Evolutionary conservation across 2,888 invertebrate species (phyloP).

Genomic region (Oscheius sp.): DNA sequence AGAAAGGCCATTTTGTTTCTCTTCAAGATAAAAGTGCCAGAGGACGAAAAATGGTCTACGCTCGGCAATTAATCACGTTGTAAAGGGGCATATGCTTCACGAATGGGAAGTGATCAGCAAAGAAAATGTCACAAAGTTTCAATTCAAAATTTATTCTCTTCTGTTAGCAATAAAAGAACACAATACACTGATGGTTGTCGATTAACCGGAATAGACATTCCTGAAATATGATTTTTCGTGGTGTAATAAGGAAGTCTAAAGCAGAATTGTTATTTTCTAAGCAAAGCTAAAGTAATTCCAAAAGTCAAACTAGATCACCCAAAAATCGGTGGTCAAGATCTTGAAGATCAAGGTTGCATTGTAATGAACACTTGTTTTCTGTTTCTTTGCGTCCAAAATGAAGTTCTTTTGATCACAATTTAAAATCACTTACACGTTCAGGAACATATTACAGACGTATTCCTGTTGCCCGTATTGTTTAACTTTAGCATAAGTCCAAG

Average conservation of each 20-base stretch:
- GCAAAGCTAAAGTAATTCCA: no score
- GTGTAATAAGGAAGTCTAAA: no score
- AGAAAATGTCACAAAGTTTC: background rate
- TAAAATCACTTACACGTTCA: conserved; percentile 13
- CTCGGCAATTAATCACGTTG: conserved; percentile 5
- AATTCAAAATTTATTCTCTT: background rate
- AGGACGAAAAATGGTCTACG: background rate
- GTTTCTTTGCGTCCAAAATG: background rate
- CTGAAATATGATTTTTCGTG: background rate
- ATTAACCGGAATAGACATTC: conserved; percentile 14
- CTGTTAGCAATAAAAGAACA: background rate
- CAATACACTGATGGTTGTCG: background rate
- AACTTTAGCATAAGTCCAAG: background rate
- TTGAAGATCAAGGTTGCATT: no score
- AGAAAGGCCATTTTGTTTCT: background rate
- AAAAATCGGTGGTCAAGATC: no score
- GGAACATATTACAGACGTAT: background rate
- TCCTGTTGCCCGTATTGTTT: conserved; percentile 23
- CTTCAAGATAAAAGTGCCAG: background rate
- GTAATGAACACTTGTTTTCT: background rate
- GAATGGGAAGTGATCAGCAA: background rate
- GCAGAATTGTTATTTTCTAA: no score
- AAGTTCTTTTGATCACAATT: background rate
- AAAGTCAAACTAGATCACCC: no score
- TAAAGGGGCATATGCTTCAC: background rate